Base-by-base conservation (phyloP, 2,888 invertebrate species). In the Drosophila testacea region DNA sequence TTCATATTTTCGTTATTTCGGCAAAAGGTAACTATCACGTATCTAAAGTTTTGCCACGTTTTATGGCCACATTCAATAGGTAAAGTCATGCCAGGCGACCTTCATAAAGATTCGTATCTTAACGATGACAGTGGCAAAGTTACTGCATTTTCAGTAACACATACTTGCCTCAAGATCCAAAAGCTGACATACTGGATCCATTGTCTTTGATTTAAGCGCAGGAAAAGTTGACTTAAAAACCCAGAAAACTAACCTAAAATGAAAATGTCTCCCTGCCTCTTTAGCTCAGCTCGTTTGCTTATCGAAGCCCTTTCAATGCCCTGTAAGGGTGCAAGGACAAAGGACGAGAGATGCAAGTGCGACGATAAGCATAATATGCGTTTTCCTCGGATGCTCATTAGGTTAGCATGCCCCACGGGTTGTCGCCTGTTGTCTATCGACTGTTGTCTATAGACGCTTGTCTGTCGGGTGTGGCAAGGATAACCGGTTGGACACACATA, bases 91-190 rank as follows among this genome's bases (percentile, higher is more conserved):
- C 32, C 16, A 30, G 30, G 62, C 83, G 84, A 90, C 91, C 87
- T 91, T 90, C 87, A 90, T 89, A 89, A 90, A 91, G 90, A 90
- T 90, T 57, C 48, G 50, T 82, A 90, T 90, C 90, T 89, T 86
- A 89, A 90, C 83, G 84, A 90, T 84, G 90, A 90, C 90, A 91
- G 90, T 86, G 79, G 73, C 48, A 80, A 75, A 81, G 70, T 77
- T 60, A 52, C 59, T 42, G 51, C 42, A 67, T 44, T 73, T 80
- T 79, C 71, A 28, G 61, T 46, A 30, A 57, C 22, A 36, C 30
- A 51, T 34, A 51, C 42, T 46, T 36, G 65, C 63, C 81, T 73
- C 62, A 82, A 84, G 77, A 75, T 47, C 54, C 52, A 28, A 38
- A 60, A 42, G 32, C 54, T 38, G 48, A 47, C 32, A 55, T 39